A percentile compares a stretch with the other conserved stretches of the same genome.
Evolutionary conservation across 2,888 invertebrate species (phyloP).

Genomic region (Cenopis cana): DNA sequence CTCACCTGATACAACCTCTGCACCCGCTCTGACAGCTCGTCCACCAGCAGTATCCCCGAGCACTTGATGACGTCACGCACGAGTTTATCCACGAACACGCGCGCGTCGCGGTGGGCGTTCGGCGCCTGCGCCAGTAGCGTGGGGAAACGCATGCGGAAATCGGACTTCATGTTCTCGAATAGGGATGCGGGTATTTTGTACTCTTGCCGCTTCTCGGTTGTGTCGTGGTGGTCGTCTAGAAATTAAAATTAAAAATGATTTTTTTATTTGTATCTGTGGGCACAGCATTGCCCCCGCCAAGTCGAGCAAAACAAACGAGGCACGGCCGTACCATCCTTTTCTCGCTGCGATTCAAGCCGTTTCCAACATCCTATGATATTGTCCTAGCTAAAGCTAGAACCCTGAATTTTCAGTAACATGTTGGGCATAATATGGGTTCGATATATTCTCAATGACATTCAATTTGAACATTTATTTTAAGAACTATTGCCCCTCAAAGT

Average conservation of each 20-base stretch:
- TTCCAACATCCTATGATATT: too few relatives aligned
- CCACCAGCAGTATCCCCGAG: conserved; percentile 87
- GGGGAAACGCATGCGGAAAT: conserved; percentile 79
- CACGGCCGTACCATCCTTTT: too few relatives aligned
- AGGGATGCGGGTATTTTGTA: conserved; percentile 73
- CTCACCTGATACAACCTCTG: conserved; percentile 94
- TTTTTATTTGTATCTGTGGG: too few relatives aligned
- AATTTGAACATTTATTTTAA: too few relatives aligned
- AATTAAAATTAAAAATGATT: not conserved
- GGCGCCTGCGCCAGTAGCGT: conserved; percentile 53
- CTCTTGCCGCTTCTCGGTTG: conserved; percentile 64
- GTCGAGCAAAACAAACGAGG: too few relatives aligned
- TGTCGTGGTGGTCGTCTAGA: conserved; percentile 71
- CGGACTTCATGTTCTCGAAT: conserved; percentile 73
- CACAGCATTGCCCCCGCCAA: too few relatives aligned
- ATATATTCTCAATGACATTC: too few relatives aligned
- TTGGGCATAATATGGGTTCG: too few relatives aligned
- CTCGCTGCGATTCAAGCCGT: too few relatives aligned
- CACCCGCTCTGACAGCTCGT: conserved; percentile 94
- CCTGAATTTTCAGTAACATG: too few relatives aligned
- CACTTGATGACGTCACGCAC: conserved; percentile 87
- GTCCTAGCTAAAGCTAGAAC: too few relatives aligned
- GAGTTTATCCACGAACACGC: conserved; percentile 88
- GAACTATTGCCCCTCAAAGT: too few relatives aligned
- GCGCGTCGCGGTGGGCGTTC: conserved; percentile 86